Percentiles rank a stretch among this genome's conserved stretches.
These are phyloP conservation scores for Poeciliopsis turneri DNA, from an alignment of 2,797 vertebrate genomes.

Conservation along the genomic window DNA sequence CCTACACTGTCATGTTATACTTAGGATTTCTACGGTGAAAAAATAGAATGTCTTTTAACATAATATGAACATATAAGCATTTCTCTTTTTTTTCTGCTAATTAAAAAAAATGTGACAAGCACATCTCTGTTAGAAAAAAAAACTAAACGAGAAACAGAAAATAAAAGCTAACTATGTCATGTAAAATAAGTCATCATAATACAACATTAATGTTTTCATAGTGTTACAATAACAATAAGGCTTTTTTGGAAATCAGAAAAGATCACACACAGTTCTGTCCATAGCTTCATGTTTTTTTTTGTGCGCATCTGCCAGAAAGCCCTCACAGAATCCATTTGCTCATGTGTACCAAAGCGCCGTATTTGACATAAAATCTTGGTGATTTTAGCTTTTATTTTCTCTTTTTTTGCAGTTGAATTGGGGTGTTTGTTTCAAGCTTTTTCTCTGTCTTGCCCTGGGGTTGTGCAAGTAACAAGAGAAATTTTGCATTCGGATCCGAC, in stretches of 20 bases:
- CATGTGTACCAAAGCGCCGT: slow-evolving; percentile 48
- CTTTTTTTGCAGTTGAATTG: slow-evolving; percentile 52
- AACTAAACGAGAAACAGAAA: slow-evolving; percentile 66
- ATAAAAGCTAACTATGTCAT: slow-evolving; percentile 76
- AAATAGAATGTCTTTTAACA: slow-evolving; percentile 96
- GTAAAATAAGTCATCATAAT: slow-evolving; percentile 79
- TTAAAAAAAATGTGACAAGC: slow-evolving; percentile 81
- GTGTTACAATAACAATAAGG: slow-evolving; percentile 87
- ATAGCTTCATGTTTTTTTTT: slow-evolving; percentile 59
- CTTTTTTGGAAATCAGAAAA: slow-evolving; percentile 86
- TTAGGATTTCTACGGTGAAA: slow-evolving; percentile 92
- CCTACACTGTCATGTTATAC: slow-evolving; percentile 78
- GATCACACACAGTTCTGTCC: slow-evolving; percentile 82
- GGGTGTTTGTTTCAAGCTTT: slow-evolving; percentile 53
- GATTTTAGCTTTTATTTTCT: slow-evolving; percentile 37
- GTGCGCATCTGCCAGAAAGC: slow-evolving; percentile 61
- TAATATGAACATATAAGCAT: slow-evolving; percentile 93
- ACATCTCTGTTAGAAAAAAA: slow-evolving; percentile 86
- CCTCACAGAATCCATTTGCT: slow-evolving; percentile 56
- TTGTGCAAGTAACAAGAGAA: slow-evolving; percentile 59
- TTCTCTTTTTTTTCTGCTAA: slow-evolving; percentile 78
- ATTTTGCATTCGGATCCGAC: slow-evolving; percentile 52
- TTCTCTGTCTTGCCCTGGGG: slow-evolving; percentile 36
- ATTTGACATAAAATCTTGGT: slow-evolving; percentile 53
- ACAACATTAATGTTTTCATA: slow-evolving; percentile 80